Conservation (phyloP, 2,888 invertebrate genomes). For the Sipha maydis region DNA sequence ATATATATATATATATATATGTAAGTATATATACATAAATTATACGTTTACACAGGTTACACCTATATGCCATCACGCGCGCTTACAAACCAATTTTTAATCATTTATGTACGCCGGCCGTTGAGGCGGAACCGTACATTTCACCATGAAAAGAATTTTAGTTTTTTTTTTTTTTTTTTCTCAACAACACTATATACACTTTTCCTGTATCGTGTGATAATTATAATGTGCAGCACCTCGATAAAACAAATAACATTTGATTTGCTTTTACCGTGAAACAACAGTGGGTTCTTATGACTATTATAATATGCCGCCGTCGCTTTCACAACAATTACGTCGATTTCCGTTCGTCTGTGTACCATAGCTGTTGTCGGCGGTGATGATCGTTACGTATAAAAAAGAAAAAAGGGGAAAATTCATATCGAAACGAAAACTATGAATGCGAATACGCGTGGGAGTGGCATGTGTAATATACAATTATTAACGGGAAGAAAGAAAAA, state of each 20-base stretch:
- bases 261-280: slow-evolving; percentile 61
- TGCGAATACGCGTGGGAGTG: background rate
- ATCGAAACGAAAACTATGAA: background rate
- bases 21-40: background rate
- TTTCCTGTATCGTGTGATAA: slow-evolving; percentile 39
- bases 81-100: slow-evolving; percentile 22
- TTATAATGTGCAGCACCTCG: slow-evolving; percentile 15
- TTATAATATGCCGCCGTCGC: slow-evolving; percentile 1
- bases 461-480: background rate
- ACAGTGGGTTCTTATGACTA: slow-evolving; percentile 9
- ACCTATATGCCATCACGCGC: background rate
- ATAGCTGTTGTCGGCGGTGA: background rate
- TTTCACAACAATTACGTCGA: slow-evolving; percentile 50
- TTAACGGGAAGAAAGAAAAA: background rate
- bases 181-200: background rate
- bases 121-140: slow-evolving; percentile 46
- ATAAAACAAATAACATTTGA: slow-evolving; percentile 59
- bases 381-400: background rate
- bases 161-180: background rate
- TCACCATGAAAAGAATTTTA: slow-evolving; percentile 56
- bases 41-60: background rate
- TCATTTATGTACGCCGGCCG: background rate
- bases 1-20: background rate
- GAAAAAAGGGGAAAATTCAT: background rate
- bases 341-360: slow-evolving; percentile 29